Conservation (phyloP, 2,888 invertebrate genomes). For the Ceriagrion tenellum region DNA sequence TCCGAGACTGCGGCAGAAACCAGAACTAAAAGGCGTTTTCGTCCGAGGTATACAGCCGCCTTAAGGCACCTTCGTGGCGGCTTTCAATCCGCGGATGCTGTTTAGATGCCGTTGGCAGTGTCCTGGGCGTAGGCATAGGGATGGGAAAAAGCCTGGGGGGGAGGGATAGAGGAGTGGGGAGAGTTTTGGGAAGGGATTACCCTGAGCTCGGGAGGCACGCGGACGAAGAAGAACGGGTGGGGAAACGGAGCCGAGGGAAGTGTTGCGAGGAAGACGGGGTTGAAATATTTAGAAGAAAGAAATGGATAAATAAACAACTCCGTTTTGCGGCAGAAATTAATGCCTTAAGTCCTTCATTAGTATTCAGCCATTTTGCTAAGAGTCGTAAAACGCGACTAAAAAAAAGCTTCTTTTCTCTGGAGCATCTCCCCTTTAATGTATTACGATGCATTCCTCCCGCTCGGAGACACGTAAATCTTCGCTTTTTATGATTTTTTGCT, state of each 20-base stretch:
- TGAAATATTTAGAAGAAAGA: not conserved
- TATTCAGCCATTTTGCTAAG: not conserved
- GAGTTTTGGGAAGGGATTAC: slow-evolving; percentile 11
- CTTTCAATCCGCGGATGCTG: no score
- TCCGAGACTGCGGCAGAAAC: no score
- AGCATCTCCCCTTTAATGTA: not conserved
- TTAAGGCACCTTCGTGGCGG: no score
- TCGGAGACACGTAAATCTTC: no score
- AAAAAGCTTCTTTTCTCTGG: not conserved
- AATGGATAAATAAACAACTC: not conserved
- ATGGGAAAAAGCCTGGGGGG: not conserved
- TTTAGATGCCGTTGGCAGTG: not conserved
- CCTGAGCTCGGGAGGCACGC: not conserved
- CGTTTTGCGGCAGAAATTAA: not conserved
- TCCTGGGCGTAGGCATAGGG: not conserved
- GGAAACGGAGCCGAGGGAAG: not conserved
- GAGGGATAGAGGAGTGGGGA: not conserved
- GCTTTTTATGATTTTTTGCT: no score
- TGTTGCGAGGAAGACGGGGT: not conserved
- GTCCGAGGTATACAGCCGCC: no score
- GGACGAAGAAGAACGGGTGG: not conserved
- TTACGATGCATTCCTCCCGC: not conserved
- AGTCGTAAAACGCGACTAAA: not conserved
- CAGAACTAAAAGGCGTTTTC: no score
- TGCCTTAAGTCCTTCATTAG: not conserved